phyloP scores from a whole-genome alignment of 2,888 invertebrate species.

The Matsumyia berberina region DNA sequence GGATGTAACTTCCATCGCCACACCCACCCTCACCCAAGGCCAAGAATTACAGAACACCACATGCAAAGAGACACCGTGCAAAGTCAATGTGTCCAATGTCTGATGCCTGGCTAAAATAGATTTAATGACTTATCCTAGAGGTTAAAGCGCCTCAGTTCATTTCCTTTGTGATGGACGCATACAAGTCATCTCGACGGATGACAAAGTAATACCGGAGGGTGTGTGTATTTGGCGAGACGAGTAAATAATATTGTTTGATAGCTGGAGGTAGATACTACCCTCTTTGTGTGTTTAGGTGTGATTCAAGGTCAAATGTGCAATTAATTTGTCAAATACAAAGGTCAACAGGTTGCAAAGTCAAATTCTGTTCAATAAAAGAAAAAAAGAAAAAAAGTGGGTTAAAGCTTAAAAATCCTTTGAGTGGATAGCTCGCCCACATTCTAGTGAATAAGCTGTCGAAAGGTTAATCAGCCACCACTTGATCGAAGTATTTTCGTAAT shows the following conservation, averaged over 20 bases:
- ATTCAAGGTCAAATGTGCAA: too few species aligned
- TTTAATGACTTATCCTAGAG: not conserved
- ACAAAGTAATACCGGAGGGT: not conserved
- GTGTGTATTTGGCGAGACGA: constrained; percentile 5
- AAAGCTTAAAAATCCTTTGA: too few species aligned
- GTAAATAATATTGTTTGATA: not conserved
- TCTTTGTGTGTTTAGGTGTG: too few species aligned
- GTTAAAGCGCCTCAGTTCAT: not conserved
- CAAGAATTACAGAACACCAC: not conserved
- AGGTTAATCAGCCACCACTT: too few species aligned
- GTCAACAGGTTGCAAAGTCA: too few species aligned
- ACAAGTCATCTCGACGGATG: not conserved
- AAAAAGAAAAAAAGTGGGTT: too few species aligned
- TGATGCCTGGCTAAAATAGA: not conserved
- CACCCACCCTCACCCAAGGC: not conserved
- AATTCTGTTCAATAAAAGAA: too few species aligned
- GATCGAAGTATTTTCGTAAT: too few species aligned
- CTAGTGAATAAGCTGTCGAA: too few species aligned
- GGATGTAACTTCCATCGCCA: not conserved
- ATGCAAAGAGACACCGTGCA: not conserved
- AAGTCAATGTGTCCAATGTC: not conserved
- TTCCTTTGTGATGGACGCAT: not conserved
- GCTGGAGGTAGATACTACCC: not conserved
- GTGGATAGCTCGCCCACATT: too few species aligned
- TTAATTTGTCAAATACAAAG: too few species aligned